A percentile compares a stretch with the other conserved stretches of the same genome.
Evolutionary conservation across 2,113 vertebrate genomes (phyloP).

Genomic region (Dendrocopos noguchii): DNA sequence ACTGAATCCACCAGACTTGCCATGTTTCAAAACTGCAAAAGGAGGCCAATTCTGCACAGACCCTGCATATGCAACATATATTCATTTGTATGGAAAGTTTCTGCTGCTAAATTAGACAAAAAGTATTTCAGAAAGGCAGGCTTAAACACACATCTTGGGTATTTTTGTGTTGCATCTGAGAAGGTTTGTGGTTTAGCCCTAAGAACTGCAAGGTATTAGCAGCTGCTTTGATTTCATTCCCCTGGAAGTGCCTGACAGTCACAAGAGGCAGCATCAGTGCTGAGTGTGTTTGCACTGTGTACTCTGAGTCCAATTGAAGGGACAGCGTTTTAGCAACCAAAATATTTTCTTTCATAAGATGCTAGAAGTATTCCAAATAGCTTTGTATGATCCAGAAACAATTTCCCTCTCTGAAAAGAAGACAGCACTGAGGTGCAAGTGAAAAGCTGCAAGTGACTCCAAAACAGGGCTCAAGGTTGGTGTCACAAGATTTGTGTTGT

Average conservation of each 20-base stretch:
- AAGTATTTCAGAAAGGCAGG: not conserved
- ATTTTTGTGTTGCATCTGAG: not conserved
- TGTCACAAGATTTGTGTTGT: not conserved
- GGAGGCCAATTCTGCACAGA: not conserved
- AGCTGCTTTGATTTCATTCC: not conserved
- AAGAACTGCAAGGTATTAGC: not conserved
- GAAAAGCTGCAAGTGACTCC: not conserved
- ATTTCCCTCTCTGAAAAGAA: not conserved
- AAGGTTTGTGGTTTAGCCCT: not conserved
- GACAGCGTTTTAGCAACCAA: not conserved
- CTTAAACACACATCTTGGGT: not conserved
- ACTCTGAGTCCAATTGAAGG: not conserved
- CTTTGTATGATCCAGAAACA: not conserved
- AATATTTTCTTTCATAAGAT: not conserved
- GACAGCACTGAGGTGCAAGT: not conserved
- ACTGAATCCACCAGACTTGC: not conserved
- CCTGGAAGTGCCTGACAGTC: not conserved
- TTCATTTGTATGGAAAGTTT: not conserved
- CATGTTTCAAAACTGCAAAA: not conserved
- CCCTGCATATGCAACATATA: not conserved
- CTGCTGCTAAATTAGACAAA: not conserved
- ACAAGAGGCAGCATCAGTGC: not conserved
- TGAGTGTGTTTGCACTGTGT: not conserved
- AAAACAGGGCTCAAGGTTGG: not conserved
- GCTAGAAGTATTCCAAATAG: not conserved